Evolutionary conservation across 2,113 vertebrate genomes (phyloP), one percentile per base, ranked within the genome.

Genomic region (Pavo muticus): DNA sequence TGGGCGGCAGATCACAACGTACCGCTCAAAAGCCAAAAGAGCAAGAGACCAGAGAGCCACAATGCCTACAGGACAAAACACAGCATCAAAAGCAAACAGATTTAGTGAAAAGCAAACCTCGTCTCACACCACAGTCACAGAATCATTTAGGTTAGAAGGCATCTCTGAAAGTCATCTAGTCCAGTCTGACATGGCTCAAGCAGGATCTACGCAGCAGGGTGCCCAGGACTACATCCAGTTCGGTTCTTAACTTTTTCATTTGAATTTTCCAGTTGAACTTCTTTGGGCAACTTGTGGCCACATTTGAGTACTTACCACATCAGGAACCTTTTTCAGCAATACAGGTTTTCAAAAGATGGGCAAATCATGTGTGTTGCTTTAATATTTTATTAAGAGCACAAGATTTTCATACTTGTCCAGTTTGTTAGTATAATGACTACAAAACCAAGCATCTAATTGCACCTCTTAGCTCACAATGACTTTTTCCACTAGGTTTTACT

Each of bases 21-120:
- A 99, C 13, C 98, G 97, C 84, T 99, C 98, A 19, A 99, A 98
- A 17, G 99, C 98, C 96, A 99, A 87, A 67, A 99, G 97, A 7
- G 99, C 97, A 35, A 99, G 96, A 27, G 99, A 99, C 99, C 99
- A 99, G 82, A 99, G 95, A 68, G 98, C 98, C 68, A 98, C 98
- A 6, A 99, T 98, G n/a, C 99, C 99, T 99, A 9, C 0, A 52
- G 88, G 3, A 80, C 68, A 85, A 79, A 78, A 13, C 11, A 70
- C 15, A n/a, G 54, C 27, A 37, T 12, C 37, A 83, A 47, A 57
- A 57, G 3, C 30, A 65, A 39, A 32, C 18, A 45, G 59, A 61
- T 81, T 67, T 77, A 70, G 84, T 45, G 60, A n/a, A 24, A 50
- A 78, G 29, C 64, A 60, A 78, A 30, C 61, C 16, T 3, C 2